Conservation (phyloP, 2,797 vertebrate species). For the Anguilla megastoma region DNA sequence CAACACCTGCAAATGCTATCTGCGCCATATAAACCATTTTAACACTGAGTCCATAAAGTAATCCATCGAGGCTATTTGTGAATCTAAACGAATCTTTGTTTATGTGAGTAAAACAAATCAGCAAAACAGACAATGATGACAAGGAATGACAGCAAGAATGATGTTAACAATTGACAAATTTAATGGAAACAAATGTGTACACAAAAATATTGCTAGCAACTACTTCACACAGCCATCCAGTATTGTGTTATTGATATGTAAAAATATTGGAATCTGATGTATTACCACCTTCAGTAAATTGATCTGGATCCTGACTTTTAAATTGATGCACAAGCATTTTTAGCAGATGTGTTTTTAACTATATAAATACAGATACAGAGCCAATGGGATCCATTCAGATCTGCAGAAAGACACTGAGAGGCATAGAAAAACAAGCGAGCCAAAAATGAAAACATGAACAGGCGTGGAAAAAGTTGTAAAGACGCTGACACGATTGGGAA, state of each 20-base stretch:
- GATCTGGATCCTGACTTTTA: not conserved
- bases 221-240: not conserved
- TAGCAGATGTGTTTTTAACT: not conserved
- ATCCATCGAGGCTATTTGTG: too few relatives aligned
- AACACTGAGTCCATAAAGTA: too few relatives aligned
- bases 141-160: not conserved
- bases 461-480: not conserved
- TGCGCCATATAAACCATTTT: too few relatives aligned
- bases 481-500: slow-evolving; percentile 34
- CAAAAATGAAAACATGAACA: slow-evolving; percentile 41
- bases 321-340: not conserved
- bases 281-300: not conserved
- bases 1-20: too few relatives aligned
- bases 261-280: not conserved
- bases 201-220: not conserved
- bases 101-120: not conserved
- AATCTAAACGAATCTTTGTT: too few relatives aligned
- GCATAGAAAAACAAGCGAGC: slow-evolving; percentile 23
- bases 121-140: not conserved
- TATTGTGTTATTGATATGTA: not conserved
- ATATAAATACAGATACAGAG: slow-evolving; percentile 51
- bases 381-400: slow-evolving; percentile 56
- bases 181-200: not conserved
- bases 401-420: slow-evolving; percentile 40
- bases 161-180: not conserved